phyloP scores from a whole-genome alignment of 2,888 invertebrate genomes.

The Brachyptera risi region DNA sequence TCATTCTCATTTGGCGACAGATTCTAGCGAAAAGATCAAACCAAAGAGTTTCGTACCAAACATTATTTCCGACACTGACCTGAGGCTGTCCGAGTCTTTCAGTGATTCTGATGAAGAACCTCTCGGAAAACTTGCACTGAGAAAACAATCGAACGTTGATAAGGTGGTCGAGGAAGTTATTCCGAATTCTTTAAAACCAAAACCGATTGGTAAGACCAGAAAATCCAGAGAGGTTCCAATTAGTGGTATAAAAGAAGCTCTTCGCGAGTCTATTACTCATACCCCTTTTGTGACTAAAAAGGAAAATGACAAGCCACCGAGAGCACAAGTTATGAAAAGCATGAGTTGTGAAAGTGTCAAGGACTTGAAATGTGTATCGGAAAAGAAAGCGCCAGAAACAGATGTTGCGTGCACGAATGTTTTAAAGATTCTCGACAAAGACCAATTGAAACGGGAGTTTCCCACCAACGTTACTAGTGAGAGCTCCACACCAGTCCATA shows the following conservation, averaged over 20 bases:
- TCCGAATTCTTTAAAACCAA: background rate
- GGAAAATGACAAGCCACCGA: background rate
- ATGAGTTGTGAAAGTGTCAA: background rate
- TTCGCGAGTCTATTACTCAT: constrained; percentile 9
- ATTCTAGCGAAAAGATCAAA: background rate
- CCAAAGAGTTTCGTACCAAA: background rate
- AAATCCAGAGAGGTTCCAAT: background rate
- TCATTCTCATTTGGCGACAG: background rate
- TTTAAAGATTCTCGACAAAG: too few relatives aligned
- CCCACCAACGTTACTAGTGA: background rate
- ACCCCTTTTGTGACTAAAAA: background rate
- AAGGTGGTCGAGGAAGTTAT: background rate
- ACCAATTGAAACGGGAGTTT: too few relatives aligned
- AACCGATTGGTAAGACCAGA: background rate
- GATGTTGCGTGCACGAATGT: background rate
- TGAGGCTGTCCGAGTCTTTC: constrained; percentile 40
- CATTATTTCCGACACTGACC: too few relatives aligned
- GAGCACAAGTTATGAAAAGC: background rate
- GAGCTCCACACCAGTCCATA: too few relatives aligned
- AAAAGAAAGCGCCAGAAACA: background rate
- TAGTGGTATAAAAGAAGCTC: constrained; percentile 11
- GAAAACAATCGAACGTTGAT: background rate
- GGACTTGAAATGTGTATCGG: background rate
- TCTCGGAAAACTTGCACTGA: constrained; percentile 50
- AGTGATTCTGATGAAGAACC: constrained; percentile 65